Evolutionary conservation across 2,888 invertebrate genomes (phyloP), one percentile per base, ranked within the genome.

Genomic region (Pyrgus malvae): DNA sequence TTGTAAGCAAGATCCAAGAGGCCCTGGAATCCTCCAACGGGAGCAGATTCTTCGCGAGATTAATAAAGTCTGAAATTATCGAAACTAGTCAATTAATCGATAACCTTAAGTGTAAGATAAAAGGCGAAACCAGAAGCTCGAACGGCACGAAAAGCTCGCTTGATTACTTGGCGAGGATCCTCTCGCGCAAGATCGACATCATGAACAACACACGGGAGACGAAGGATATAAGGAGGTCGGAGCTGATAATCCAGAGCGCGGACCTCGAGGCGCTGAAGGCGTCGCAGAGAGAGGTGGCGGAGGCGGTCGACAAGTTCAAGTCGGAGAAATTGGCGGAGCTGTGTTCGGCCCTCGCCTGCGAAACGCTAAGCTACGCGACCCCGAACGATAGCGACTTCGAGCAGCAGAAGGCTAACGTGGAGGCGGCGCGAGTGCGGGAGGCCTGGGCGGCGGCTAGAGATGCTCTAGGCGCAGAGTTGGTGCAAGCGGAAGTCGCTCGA

Each of bases 51-150:
- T 92, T 92, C 67, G 92, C 93, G 61, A 83, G 93, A 50, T 91
- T 94, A 68, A 92, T 93, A 46, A 91, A 91, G 70, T 92, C 93
- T 72, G 95, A 95, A 90, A 92, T 94, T 67, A 91, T 92, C 66
- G 95, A 95, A 91, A 95, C 95, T 75, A 93, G 94, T 74, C 93
- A 95, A 85, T 90, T 95, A 70, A 94, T 95, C 80, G 92, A 93
- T 76, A 92, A 93, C 75, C 90, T 95, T 69, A 93, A 93, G 72
- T 91, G 91, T 64, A 95, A 94, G 76, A 78, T 94, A 42, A 92
- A 90, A 69, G 93, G 93, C 21, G 90, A 80, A 57, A 81, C 70
- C 67, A 83, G 83, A 75, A 78, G 73, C 74, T 72, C 76, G 62
- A 61, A 71, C 50, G 76, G 83, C 70, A 74, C 87, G 62, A 63